A percentile compares a stretch with the other conserved stretches of the same genome.
These are phyloP conservation scores for Eupsittula cactorum DNA, from an alignment of 2,113 vertebrate species.

Conservation along the genomic window DNA sequence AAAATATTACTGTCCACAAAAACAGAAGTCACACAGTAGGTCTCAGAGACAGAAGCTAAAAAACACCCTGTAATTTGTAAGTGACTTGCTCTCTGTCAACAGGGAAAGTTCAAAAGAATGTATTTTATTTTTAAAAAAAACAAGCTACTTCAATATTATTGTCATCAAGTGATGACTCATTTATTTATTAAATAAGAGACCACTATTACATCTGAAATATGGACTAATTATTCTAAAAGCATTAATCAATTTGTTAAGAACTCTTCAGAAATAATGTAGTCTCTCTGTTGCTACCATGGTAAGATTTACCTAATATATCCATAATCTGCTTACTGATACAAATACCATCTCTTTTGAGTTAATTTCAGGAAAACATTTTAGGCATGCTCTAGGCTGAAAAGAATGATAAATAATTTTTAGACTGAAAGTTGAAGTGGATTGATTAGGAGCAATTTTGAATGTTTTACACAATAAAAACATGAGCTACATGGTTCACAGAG, in stretches of 20 bases:
- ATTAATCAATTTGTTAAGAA: slow-evolving; percentile 74
- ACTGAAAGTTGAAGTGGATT: slow-evolving; percentile 80
- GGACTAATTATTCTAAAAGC: slow-evolving; percentile 78
- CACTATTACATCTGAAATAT: slow-evolving; percentile 68
- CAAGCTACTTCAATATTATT: background rate
- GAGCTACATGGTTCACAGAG: slow-evolving; percentile 73
- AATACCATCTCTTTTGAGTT: slow-evolving; percentile 67
- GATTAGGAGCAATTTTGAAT: slow-evolving; percentile 82
- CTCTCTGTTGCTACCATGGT: slow-evolving; percentile 45
- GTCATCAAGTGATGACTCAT: slow-evolving; percentile 1
- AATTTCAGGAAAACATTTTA: slow-evolving; percentile 77
- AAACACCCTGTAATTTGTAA: background rate
- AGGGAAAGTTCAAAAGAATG: slow-evolving; percentile 42
- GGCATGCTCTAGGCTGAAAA: slow-evolving; percentile 66
- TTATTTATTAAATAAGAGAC: slow-evolving; percentile 59
- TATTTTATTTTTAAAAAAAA: background rate
- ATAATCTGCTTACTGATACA: slow-evolving; percentile 71
- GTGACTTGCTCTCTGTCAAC: background rate
- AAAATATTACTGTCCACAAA: background rate
- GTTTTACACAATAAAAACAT: slow-evolving; percentile 82
- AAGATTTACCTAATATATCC: slow-evolving; percentile 29
- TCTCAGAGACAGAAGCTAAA: background rate
- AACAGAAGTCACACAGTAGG: background rate
- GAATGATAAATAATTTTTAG: slow-evolving; percentile 76
- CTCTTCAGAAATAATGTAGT: slow-evolving; percentile 40